Base-by-base conservation (phyloP, 2,888 invertebrate species). In the Bugulina stolonifera region DNA sequence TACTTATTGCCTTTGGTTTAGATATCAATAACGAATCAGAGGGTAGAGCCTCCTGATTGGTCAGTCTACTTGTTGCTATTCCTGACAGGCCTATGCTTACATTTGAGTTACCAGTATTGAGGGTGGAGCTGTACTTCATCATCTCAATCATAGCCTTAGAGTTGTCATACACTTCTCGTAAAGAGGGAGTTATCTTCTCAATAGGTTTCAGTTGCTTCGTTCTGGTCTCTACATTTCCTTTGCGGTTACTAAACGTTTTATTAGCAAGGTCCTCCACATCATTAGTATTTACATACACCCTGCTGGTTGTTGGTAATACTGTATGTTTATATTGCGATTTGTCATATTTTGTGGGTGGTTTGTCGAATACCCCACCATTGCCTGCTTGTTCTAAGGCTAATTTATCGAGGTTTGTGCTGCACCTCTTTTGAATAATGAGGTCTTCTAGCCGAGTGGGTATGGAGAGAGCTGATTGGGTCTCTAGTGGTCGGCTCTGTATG, bases 401-500 rank as follows among this genome's bases (percentile, higher is more conserved):
- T 64, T 64, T 27, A 10, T 64, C 64, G 5, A 64, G 10, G 27
- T 64, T 64, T 5, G 64, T 64, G n/a, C 64, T 64, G 32, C 64
- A 64, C 32, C 64, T 2, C n/a, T 64, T 64, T 10, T 32, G 25
- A 64, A 64, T 64, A 14, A 64, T 32, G 3, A 64, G n/a, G n/a
- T 64, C 34, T 32, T 64, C 64, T 27, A 64, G n/a, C 2, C 32
- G 2, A n/a, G 27, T 64, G 3, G 64, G 32, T 5, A 32, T 5
- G 25, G 64, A 14, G 10, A 25, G 32, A 18, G 64, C 64, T 5
- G 64, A 64, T 34, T 64, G 64, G 2, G 32, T 64, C 32, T 64
- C 64, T 27, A 64, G n/a, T 43, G 43, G 43, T 43, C 43, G 43
- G 18, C 10, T 43, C 5, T 18, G 43, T 43, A 18, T 18, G 5